Evolutionary conservation across 1,140 invertebrate species (phyloP).

Genomic region (Pollicipes pollicipes): DNA sequence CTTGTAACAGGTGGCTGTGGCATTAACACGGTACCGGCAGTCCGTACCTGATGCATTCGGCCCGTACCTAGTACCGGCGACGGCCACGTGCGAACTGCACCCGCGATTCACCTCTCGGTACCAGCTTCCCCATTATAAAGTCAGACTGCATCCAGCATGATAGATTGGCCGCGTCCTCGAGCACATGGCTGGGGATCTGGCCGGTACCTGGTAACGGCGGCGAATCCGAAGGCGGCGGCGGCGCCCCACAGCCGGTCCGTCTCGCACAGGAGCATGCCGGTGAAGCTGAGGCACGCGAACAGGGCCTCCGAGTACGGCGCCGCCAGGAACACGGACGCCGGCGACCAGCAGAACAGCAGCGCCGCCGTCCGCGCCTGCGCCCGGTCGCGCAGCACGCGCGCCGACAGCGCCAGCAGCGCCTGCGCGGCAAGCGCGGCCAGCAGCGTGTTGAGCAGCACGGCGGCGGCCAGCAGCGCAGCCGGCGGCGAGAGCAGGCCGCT

Average conservation of each 20-base stretch:
- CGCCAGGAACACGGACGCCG: slow-evolving; percentile 82
- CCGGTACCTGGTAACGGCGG: slow-evolving; percentile 13
- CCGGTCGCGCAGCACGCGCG: slow-evolving; percentile 40
- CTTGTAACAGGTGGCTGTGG: no score
- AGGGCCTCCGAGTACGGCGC: slow-evolving; percentile 80
- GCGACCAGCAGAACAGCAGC: slow-evolving; percentile 74
- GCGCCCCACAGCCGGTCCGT: slow-evolving; percentile 22
- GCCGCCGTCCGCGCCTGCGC: slow-evolving; percentile 52
- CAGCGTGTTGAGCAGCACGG: slow-evolving; percentile 7
- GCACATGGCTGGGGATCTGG: no score
- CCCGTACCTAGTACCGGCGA: no score
- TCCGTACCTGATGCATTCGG: no score
- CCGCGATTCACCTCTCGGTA: no score
- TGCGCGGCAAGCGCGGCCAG: not conserved
- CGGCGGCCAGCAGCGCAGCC: slow-evolving; percentile 5
- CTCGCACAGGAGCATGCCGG: slow-evolving; percentile 46
- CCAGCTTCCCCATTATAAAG: no score
- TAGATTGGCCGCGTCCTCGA: no score
- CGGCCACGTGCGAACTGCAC: no score
- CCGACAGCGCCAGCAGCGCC: slow-evolving; percentile 10
- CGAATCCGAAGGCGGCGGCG: slow-evolving; percentile 33
- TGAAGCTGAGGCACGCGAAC: slow-evolving; percentile 62
- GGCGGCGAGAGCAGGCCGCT: slow-evolving; percentile 22
- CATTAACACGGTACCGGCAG: no score
- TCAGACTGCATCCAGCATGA: no score